Percentiles rank a stretch among this genome's conserved stretches.
These are phyloP conservation scores for Chaenodraco wilsoni DNA, from an alignment of 2,797 vertebrate species.

Conservation along the genomic window DNA sequence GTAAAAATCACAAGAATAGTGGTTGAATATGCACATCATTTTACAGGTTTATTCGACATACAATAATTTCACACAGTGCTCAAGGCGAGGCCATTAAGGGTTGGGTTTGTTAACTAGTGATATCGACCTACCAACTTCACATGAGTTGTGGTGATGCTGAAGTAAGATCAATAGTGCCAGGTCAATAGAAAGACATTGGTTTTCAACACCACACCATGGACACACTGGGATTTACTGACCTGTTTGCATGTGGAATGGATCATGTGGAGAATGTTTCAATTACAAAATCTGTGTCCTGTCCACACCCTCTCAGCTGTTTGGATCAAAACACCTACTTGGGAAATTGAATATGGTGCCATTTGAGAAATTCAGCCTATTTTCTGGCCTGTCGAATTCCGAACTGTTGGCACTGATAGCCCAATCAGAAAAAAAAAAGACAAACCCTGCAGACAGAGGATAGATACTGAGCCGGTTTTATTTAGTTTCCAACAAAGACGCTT, in stretches of 20 bases:
- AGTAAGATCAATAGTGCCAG: slow-evolving; percentile 53
- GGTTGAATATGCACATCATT: background rate
- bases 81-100: slow-evolving; percentile 4
- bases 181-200: slow-evolving; percentile 55
- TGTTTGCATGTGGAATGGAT: slow-evolving; percentile 57
- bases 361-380: slow-evolving; percentile 61
- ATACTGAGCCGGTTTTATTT: slow-evolving; percentile 16
- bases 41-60: background rate
- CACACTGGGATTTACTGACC: slow-evolving; percentile 60
- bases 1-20: background rate
- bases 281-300: slow-evolving; percentile 49
- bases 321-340: slow-evolving; percentile 51
- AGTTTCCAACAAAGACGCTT: slow-evolving; percentile 31
- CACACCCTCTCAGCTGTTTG: slow-evolving; percentile 44
- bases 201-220: slow-evolving; percentile 37
- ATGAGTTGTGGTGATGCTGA: slow-evolving; percentile 47
- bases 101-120: slow-evolving; percentile 42
- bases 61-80: background rate
- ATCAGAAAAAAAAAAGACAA: slow-evolving; percentile 25
- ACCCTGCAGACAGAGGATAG: slow-evolving; percentile 17
- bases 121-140: slow-evolving; percentile 56
- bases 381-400: slow-evolving; percentile 57
- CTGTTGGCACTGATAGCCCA: slow-evolving; percentile 38
- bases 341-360: slow-evolving; percentile 55
- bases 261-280: slow-evolving; percentile 61